These are phyloP conservation scores for Spinus pinus DNA, from an alignment of 2,797 vertebrate genomes.

Conservation along the genomic window DNA sequence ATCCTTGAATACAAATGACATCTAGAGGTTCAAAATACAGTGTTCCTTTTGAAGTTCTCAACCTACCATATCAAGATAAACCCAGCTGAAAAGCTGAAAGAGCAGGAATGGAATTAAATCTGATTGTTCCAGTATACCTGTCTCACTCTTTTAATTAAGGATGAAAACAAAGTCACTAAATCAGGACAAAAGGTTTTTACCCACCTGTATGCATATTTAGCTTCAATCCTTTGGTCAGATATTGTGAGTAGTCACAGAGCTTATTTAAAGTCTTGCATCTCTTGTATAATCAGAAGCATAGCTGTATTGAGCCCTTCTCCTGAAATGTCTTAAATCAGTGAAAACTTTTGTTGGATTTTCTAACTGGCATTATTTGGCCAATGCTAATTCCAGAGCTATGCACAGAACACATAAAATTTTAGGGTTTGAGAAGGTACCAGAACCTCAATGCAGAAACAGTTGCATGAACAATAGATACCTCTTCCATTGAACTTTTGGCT, in stretches of 20 bases:
- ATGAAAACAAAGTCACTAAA: background rate
- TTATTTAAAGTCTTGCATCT: background rate
- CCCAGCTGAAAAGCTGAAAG: background rate
- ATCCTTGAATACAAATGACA: background rate
- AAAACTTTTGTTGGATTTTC: background rate
- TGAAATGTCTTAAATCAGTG: background rate
- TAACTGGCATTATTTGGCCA: background rate
- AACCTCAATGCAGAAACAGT: background rate
- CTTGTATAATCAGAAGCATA: background rate
- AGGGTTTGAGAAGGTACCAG: background rate
- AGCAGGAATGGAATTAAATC: background rate
- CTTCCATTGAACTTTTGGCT: background rate
- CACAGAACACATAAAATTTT: background rate
- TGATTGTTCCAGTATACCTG: background rate
- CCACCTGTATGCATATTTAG: conserved; percentile 25
- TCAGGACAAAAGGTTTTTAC: conserved; percentile 19
- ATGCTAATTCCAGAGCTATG: background rate
- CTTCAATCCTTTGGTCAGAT: background rate
- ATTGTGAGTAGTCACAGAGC: background rate
- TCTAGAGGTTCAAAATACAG: background rate
- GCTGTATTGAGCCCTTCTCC: background rate
- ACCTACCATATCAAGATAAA: background rate
- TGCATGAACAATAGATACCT: background rate
- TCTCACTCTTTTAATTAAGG: background rate
- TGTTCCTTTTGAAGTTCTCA: background rate